Percentiles rank a stretch among this genome's conserved stretches.
These are phyloP conservation scores for Choristoneura fumiferana DNA, from an alignment of 1,140 invertebrate species.

Conservation along the genomic window DNA sequence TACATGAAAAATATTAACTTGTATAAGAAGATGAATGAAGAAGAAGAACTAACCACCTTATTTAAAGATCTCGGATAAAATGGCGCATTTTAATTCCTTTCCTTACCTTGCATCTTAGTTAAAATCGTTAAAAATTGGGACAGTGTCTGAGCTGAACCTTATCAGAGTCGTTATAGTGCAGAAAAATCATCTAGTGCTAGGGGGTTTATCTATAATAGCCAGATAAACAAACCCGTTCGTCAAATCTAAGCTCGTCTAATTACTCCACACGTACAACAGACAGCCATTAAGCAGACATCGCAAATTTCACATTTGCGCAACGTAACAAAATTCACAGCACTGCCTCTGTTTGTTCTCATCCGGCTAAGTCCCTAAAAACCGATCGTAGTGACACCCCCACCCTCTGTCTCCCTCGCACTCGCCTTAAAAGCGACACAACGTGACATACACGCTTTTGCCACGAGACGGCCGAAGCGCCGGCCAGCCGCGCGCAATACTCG, in stretches of 20 bases:
- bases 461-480: slow-evolving; percentile 50
- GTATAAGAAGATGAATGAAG: too few relatives aligned
- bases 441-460: slow-evolving; percentile 47
- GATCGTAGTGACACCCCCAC: slow-evolving; percentile 66
- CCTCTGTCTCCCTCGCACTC: slow-evolving; percentile 58
- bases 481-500: slow-evolving; percentile 39
- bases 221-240: slow-evolving; percentile 6
- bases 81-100: too few relatives aligned
- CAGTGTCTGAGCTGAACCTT: too few relatives aligned
- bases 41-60: too few relatives aligned
- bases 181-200: background rate
- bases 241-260: slow-evolving; percentile 12
- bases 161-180: background rate
- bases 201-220: background rate
- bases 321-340: slow-evolving; percentile 49
- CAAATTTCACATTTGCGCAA: slow-evolving; percentile 42
- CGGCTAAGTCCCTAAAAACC: slow-evolving; percentile 62
- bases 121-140: too few relatives aligned
- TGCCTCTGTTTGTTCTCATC: slow-evolving; percentile 45
- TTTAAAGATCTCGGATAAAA: too few relatives aligned
- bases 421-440: slow-evolving; percentile 57
- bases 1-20: too few relatives aligned
- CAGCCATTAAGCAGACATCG: slow-evolving; percentile 17
- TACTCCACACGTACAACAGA: slow-evolving; percentile 9
- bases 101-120: too few relatives aligned